Percentiles rank a stretch among this genome's conserved stretches.
These are phyloP conservation scores for Siphamia tubifer DNA, from an alignment of 2,113 vertebrate species.

Conservation along the genomic window DNA sequence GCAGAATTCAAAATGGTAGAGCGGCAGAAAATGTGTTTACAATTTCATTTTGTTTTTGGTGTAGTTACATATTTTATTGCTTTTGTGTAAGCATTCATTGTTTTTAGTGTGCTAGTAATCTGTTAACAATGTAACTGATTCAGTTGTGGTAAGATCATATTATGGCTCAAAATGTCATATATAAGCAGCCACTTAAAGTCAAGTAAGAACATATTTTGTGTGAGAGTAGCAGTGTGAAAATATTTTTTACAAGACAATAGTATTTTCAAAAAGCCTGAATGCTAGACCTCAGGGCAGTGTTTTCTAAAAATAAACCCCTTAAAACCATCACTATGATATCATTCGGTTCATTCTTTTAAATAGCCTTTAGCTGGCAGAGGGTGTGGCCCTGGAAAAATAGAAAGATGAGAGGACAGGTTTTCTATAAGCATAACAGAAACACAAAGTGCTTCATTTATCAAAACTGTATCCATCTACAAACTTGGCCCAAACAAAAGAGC, in stretches of 20 bases:
- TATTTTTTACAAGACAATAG: not conserved
- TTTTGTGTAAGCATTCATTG: no score
- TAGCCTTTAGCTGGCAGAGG: not conserved
- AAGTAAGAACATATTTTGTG: not conserved
- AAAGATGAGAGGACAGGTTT: not conserved
- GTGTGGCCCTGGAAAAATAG: not conserved
- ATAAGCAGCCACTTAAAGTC: not conserved
- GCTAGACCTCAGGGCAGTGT: not conserved
- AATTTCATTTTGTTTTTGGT: no score
- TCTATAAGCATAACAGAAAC: not conserved
- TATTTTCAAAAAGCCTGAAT: not conserved
- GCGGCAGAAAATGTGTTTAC: no score
- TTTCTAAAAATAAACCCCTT: not conserved
- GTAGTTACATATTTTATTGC: no score
- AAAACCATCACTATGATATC: not conserved
- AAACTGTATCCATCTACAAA: constrained; percentile 20
- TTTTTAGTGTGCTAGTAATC: no score
- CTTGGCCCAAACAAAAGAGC: constrained; percentile 19
- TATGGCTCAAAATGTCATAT: no score
- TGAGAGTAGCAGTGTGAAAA: not conserved
- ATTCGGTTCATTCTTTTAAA: not conserved
- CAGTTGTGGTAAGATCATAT: no score
- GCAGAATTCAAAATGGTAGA: no score
- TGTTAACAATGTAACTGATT: no score
- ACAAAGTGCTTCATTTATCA: constrained; percentile 43